phyloP scores from a whole-genome alignment of 2,888 invertebrate genomes.

The Petrophora chlorosata region DNA sequence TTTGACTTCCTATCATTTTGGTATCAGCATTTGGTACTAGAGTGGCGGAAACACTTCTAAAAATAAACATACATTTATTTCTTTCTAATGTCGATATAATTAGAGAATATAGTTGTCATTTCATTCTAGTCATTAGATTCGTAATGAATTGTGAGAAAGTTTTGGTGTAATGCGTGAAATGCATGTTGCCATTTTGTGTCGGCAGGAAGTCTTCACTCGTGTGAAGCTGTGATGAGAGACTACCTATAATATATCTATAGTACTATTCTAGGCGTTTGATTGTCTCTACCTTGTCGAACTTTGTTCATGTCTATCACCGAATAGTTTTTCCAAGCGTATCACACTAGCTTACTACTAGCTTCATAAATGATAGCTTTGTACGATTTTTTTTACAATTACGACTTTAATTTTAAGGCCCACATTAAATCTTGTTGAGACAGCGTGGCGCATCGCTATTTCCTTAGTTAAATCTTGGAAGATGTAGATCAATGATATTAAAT shows the following conservation, averaged over 20 bases:
- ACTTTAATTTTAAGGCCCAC: no score
- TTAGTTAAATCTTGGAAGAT: neutral
- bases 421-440: no score
- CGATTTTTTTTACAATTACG: no score
- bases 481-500: neutral
- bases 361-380: no score
- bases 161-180: constrained; percentile 29
- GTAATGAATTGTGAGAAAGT: constrained; percentile 65
- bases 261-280: constrained; percentile 6
- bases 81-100: constrained; percentile 71
- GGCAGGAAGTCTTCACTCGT: constrained; percentile 20
- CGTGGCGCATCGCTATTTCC: neutral
- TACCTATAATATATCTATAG: constrained; percentile 5
- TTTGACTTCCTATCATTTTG: constrained; percentile 57
- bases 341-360: no score
- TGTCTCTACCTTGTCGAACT: constrained; percentile 25
- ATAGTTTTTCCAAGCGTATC: no score
- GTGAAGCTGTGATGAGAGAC: constrained; percentile 21
- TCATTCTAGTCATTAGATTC: constrained; percentile 51
- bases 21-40: constrained; percentile 37
- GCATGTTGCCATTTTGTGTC: constrained; percentile 13
- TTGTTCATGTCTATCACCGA: no score
- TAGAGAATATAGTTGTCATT: constrained; percentile 41
- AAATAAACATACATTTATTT: no score
- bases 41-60: constrained; percentile 47